Evolutionary conservation across 1,140 invertebrate genomes (phyloP).

Genomic region (Drosophila willistoni): DNA sequence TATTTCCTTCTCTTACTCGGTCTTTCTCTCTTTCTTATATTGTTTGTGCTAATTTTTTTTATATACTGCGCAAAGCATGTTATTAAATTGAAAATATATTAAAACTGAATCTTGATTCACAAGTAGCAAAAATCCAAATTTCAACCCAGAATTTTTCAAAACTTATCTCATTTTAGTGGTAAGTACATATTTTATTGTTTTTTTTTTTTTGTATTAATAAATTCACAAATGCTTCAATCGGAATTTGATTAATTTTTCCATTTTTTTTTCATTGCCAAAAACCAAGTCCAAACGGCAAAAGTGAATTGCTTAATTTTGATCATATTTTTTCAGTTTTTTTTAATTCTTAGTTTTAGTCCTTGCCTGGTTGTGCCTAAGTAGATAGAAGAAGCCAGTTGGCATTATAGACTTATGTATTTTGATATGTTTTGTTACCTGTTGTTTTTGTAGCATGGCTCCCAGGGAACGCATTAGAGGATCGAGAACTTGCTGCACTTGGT

Average conservation of each 20-base stretch:
- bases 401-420: not conserved
- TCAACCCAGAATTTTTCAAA: too few relatives aligned
- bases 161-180: too few relatives aligned
- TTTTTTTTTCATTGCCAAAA: too few relatives aligned
- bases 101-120: conserved; percentile 1
- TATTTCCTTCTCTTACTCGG: not conserved
- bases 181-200: too few relatives aligned
- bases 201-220: too few relatives aligned
- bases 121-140: not conserved
- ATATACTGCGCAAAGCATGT: not conserved
- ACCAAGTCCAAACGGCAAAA: too few relatives aligned
- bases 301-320: not conserved
- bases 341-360: not conserved
- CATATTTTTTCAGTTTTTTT: not conserved
- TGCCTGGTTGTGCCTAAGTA: not conserved
- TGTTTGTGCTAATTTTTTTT: conserved; percentile 6
- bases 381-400: not conserved
- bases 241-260: too few relatives aligned
- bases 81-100: not conserved
- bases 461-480: conserved; percentile 65
- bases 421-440: conserved; percentile 32
- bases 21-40: not conserved
- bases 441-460: conserved; percentile 47
- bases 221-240: too few relatives aligned
- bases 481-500: conserved; percentile 65